Conservation (phyloP, 92 coral and sea anemone species). For the Plumapathes pennacea region DNA sequence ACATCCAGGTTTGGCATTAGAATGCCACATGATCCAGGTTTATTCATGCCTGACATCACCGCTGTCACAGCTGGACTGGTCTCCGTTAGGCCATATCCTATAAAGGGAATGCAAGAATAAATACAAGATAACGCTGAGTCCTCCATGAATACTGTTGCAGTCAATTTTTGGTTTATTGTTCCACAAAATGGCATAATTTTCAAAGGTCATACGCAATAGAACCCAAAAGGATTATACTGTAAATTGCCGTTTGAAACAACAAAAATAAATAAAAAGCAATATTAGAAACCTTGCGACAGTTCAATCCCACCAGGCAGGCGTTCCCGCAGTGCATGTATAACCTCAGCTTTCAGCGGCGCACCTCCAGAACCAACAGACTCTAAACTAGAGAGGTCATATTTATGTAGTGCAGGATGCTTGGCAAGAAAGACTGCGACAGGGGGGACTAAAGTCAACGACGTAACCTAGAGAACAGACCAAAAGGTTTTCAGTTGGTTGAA, state of each 20-base stretch:
- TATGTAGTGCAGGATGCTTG: constrained; percentile 35
- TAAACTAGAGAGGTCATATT: constrained; percentile 50
- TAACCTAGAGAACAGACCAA: constrained; percentile 4
- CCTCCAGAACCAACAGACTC: constrained; percentile 51
- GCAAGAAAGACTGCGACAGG: constrained; percentile 31
- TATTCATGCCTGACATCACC: constrained; percentile 8
- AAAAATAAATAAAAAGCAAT: too few species aligned
- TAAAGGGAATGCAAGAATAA: background rate
- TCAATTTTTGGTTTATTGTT: too few species aligned
- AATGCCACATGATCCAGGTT: constrained; percentile 59
- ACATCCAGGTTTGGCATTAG: constrained; percentile 53
- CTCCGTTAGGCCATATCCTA: constrained; percentile 81
- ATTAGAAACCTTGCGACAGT: constrained; percentile 71
- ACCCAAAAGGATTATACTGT: too few species aligned
- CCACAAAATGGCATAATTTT: too few species aligned
- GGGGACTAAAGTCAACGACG: constrained; percentile 13
- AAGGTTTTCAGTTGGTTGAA: too few species aligned
- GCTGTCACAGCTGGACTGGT: constrained; percentile 29
- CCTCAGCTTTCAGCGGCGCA: constrained; percentile 50
- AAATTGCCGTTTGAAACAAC: too few species aligned
- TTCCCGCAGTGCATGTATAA: background rate
- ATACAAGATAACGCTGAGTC: background rate
- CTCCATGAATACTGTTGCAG: too few species aligned
- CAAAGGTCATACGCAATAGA: too few species aligned
- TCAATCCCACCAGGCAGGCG: constrained; percentile 1